Base-by-base conservation (phyloP, 2,888 invertebrate genomes). In the Agrilus cyanescens region DNA sequence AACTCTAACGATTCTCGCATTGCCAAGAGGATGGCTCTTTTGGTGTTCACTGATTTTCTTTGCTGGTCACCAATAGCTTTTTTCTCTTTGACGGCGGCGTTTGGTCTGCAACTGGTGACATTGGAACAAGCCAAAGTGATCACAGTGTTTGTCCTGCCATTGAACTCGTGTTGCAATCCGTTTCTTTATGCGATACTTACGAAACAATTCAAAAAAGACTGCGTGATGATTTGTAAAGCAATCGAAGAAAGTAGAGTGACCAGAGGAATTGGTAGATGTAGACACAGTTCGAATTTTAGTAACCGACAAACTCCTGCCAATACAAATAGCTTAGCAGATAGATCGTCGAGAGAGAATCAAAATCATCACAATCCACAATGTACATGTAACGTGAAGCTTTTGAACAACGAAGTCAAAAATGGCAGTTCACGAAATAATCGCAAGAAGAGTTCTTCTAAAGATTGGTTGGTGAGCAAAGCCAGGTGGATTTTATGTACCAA, bases 11-110 rank as follows among this genome's bases (percentile, higher is more conserved):
- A 96, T 66, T 91, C 93, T 8, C 75, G 94, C 41, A 93, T 96
- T 54, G 95, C 96, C 34, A 94, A 94, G 66, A 75, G 94, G 32
- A 96, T 96, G 95, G 94, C 96, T 1, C 69, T 97, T 34, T 73
- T 97, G 43, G 95, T 97, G 3, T 94, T 95, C 65, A 97, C 96
- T 0, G 96, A 97, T 66, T 91, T 97, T 60, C 73, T 95, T 37
- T 97, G 96, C 70, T 97, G 96, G 96, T 90, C 94, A 3, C 97
- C 97, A 0, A 94, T 96, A 49, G 91, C 96, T 1, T 91, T 96
- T 68, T 90, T 93, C 65, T 87, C 94, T 5, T 72, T 96, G 31
- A 91, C 94, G 0, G 94, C 96, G 13, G 86, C 93, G 6, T 88
- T 93, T 62, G 95, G 95, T 8, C 71, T 85, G 50, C 90, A 88